phyloP scores from a whole-genome alignment of 1,140 invertebrate species.

The Sinonovacula constricta region DNA sequence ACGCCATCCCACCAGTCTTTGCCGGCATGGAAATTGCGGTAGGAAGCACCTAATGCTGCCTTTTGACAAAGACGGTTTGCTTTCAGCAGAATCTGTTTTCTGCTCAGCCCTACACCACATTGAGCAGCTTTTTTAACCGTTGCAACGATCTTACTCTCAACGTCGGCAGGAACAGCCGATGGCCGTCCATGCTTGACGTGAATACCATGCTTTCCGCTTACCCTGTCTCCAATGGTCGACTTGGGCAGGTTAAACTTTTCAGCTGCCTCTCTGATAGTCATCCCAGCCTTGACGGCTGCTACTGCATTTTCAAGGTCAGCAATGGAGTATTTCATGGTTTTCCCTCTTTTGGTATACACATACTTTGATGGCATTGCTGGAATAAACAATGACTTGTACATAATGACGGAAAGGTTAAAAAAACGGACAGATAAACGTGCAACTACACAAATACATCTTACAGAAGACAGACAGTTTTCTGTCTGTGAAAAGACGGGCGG shows the following conservation, averaged over 20 bases:
- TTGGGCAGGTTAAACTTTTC: constrained; percentile 33
- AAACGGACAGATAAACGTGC: too few relatives aligned
- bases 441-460: too few relatives aligned
- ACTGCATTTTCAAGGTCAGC: background rate
- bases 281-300: constrained; percentile 24
- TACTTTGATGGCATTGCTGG: constrained; percentile 41
- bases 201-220: constrained; percentile 21
- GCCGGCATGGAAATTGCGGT: constrained; percentile 34
- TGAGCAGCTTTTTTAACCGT: constrained; percentile 2
- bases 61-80: constrained; percentile 31
- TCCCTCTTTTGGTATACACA: constrained; percentile 15
- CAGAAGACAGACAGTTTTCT: too few relatives aligned
- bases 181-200: constrained; percentile 17
- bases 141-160: constrained; percentile 44
- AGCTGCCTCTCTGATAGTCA: constrained; percentile 34
- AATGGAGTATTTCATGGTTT: constrained; percentile 8
- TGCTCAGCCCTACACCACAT: constrained; percentile 11
- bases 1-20: constrained; percentile 53
- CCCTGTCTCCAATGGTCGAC: constrained; percentile 42
- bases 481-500: too few relatives aligned
- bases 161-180: constrained; percentile 14
- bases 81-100: constrained; percentile 36
- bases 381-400: too few relatives aligned
- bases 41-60: constrained; percentile 15
- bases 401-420: too few relatives aligned